These are phyloP conservation scores for Zeus faber DNA, from an alignment of 2,113 vertebrate genomes.

Conservation along the genomic window DNA sequence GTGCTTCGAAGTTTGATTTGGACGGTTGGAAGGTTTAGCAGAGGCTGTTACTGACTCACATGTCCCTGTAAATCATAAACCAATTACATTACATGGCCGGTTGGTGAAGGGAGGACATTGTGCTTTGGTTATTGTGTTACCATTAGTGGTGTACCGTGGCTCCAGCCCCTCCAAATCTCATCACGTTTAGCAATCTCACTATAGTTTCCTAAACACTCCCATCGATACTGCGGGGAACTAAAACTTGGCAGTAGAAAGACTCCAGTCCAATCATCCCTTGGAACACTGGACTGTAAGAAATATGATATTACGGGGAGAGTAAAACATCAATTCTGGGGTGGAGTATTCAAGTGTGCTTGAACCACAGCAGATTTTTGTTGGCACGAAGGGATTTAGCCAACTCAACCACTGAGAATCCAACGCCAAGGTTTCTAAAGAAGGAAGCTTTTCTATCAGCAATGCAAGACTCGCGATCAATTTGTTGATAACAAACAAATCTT, in stretches of 20 bases:
- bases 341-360: background rate
- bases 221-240: constrained; percentile 43
- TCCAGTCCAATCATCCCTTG: background rate
- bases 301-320: background rate
- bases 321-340: background rate
- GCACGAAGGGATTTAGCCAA: background rate
- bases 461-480: constrained; percentile 52
- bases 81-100: constrained; percentile 40
- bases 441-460: no score
- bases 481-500: no score
- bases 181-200: constrained; percentile 24
- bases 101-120: constrained; percentile 9
- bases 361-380: background rate
- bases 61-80: constrained; percentile 56
- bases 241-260: background rate
- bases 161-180: constrained; percentile 29
- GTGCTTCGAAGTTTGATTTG: constrained; percentile 15
- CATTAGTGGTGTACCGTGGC: constrained; percentile 36
- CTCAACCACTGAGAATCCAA: no score
- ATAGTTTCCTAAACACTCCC: constrained; percentile 25
- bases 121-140: constrained; percentile 46
- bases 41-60: constrained; percentile 18
- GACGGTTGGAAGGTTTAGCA: constrained; percentile 4
- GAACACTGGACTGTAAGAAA: background rate
- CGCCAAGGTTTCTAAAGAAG: no score